Conservation (phyloP, 2,113 vertebrate genomes). For the Spea bombifrons region DNA sequence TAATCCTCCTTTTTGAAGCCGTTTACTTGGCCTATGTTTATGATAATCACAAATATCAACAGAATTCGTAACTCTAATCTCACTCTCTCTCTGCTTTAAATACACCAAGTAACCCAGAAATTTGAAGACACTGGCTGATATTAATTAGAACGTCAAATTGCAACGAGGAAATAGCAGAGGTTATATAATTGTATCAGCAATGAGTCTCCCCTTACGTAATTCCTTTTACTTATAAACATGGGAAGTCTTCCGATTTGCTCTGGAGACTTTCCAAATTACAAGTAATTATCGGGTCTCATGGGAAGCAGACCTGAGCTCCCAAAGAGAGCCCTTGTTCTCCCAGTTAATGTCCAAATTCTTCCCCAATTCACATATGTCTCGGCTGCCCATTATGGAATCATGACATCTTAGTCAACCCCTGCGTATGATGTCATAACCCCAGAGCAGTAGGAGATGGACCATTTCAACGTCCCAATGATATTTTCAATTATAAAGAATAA, state of each 20-base stretch:
- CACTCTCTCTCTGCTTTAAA: background rate
- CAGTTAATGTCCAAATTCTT: no score
- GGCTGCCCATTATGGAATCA: no score
- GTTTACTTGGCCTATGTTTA: no score
- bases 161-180: background rate
- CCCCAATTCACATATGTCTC: no score
- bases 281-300: background rate
- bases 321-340: background rate
- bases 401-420: no score
- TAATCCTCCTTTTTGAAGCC: no score
- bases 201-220: background rate
- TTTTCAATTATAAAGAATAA: no score
- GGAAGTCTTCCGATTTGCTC: background rate
- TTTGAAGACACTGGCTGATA: background rate
- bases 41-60: no score
- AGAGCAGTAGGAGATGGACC: no score
- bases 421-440: no score
- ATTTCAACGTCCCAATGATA: no score
- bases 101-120: background rate
- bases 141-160: background rate
- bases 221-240: background rate
- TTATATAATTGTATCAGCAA: conserved; percentile 1
- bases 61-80: no score
- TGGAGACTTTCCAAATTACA: background rate
- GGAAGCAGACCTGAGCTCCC: background rate